Evolutionary conservation across 2,888 invertebrate genomes (phyloP).

Genomic region (Ormyrus pomaceus): DNA sequence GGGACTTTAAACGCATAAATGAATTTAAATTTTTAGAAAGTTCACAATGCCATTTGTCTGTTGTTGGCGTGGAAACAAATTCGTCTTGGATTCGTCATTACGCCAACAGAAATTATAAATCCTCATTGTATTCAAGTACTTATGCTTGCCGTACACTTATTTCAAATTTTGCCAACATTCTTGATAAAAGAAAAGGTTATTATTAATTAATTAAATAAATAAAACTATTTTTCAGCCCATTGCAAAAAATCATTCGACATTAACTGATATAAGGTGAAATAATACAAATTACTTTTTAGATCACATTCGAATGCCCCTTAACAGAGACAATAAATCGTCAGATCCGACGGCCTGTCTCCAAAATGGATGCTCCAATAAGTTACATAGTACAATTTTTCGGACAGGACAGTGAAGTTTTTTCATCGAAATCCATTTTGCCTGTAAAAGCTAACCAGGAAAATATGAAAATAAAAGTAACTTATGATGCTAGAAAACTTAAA

Average conservation of each 20-base stretch:
- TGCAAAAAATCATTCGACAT: not conserved
- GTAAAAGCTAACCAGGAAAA: slow-evolving; percentile 57
- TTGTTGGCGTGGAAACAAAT: slow-evolving; percentile 78
- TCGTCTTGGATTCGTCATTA: slow-evolving; percentile 78
- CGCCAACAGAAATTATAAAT: slow-evolving; percentile 77
- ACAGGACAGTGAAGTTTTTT: slow-evolving; percentile 62
- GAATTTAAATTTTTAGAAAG: slow-evolving; percentile 61
- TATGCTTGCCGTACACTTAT: slow-evolving; percentile 79
- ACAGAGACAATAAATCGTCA: slow-evolving; percentile 57
- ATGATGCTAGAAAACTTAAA: slow-evolving; percentile 64
- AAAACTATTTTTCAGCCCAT: no score
- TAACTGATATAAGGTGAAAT: not conserved
- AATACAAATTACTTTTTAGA: slow-evolving; percentile 47
- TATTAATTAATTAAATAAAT: not conserved
- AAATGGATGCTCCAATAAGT: slow-evolving; percentile 56
- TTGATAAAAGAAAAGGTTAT: slow-evolving; percentile 61
- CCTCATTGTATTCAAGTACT: slow-evolving; percentile 80
- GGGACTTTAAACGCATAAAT: no score
- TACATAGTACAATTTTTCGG: slow-evolving; percentile 64
- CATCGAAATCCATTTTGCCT: slow-evolving; percentile 56
- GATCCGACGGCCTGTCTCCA: slow-evolving; percentile 60
- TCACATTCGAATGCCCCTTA: slow-evolving; percentile 62
- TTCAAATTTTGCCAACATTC: slow-evolving; percentile 78
- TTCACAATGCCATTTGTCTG: slow-evolving; percentile 80
- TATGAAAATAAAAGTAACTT: slow-evolving; percentile 61